Conservation (phyloP, 1,140 invertebrate species). For the Tetragonula clypearis region DNA sequence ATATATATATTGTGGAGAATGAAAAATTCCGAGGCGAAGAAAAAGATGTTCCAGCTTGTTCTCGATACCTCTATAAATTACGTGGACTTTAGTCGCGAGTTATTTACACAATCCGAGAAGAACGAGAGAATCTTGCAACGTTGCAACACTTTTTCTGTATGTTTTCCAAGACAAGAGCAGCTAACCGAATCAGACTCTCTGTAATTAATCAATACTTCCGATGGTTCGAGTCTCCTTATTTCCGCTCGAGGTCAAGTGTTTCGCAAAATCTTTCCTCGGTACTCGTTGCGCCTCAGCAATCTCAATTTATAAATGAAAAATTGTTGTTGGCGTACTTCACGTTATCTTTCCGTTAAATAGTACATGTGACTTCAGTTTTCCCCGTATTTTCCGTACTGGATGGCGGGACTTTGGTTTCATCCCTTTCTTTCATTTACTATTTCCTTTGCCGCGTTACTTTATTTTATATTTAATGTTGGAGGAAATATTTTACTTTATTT, state of each 20-base stretch:
- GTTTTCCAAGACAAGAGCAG: not conserved
- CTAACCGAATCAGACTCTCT: not conserved
- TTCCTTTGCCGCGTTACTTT: no score
- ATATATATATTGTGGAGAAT: not conserved
- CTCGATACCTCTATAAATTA: not conserved
- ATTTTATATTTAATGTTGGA: no score
- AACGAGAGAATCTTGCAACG: no score
- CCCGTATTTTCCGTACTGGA: not conserved
- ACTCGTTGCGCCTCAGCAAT: not conserved
- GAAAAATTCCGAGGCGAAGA: not conserved
- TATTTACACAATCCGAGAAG: not conserved
- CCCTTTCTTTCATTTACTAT: no score
- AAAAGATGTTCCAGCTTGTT: not conserved
- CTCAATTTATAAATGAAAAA: not conserved
- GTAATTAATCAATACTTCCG: slow-evolving; percentile 5
- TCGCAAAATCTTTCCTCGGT: not conserved
- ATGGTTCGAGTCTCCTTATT: not conserved
- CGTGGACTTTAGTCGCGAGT: not conserved
- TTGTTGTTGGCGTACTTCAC: not conserved
- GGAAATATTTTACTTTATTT: no score
- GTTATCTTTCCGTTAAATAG: not conserved
- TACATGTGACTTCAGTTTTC: not conserved
- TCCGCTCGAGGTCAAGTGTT: not conserved
- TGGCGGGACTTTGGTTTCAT: no score
- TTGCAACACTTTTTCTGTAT: not conserved